Percentiles rank a stretch among this genome's conserved stretches.
phyloP scores from a whole-genome alignment of 2,797 vertebrate genomes.

The Discoglossus pictus region DNA sequence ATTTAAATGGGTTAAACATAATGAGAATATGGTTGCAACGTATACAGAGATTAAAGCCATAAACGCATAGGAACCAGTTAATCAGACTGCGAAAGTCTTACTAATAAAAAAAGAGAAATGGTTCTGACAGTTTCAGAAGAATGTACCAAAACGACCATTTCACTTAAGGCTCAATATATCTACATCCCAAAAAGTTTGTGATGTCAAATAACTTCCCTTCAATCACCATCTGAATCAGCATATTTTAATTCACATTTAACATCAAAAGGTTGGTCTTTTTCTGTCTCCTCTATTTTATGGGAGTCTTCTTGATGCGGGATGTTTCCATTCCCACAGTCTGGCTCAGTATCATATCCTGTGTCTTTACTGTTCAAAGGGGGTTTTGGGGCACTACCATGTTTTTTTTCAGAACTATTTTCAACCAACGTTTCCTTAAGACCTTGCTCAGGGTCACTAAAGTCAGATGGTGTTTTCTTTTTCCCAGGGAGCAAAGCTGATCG shows the following conservation, averaged over 20 bases:
- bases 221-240: conserved; percentile 83
- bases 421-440: conserved; percentile 81
- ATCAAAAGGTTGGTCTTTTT: conserved; percentile 84
- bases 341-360: conserved; percentile 92
- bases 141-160: too few species aligned
- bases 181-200: conserved; percentile 31
- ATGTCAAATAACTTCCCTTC: conserved; percentile 20
- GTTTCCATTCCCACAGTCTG: conserved; percentile 82
- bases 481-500: conserved; percentile 80
- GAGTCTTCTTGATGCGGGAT: conserved; percentile 70
- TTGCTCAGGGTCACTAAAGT: conserved; percentile 85
- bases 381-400: conserved; percentile 79
- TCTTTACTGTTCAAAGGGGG: conserved; percentile 83
- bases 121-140: too few species aligned
- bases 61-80: too few species aligned
- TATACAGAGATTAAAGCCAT: background rate
- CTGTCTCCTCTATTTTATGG: conserved; percentile 59
- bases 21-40: background rate
- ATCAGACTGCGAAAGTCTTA: too few species aligned
- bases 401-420: too few species aligned
- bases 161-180: conserved; percentile 28
- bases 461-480: conserved; percentile 77
- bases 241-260: conserved; percentile 91
- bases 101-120: too few species aligned
- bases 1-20: background rate